phyloP scores from a whole-genome alignment of 92 coral and sea anemone species.

The Paragorgia papillata region DNA sequence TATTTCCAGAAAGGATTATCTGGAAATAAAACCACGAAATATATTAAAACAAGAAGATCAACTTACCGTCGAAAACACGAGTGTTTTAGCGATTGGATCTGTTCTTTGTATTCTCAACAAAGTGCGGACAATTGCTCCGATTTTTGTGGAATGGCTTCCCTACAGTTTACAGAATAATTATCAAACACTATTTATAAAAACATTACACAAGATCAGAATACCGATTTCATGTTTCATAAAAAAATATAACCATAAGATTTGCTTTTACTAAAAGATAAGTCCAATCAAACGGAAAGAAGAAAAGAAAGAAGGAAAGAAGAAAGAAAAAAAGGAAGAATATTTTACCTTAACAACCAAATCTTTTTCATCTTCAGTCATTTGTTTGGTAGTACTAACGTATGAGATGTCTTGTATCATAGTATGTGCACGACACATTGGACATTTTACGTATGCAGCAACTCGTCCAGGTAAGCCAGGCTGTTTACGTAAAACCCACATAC shows the following conservation, averaged over 20 bases:
- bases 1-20: too few species aligned
- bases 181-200: background rate
- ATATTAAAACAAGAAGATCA: background rate
- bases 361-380: slow-evolving; percentile 56
- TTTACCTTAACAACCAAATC: slow-evolving; percentile 76
- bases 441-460: slow-evolving; percentile 77
- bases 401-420: slow-evolving; percentile 89
- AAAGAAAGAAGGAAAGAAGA: background rate
- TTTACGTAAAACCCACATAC: slow-evolving; percentile 92
- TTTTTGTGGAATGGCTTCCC: slow-evolving; percentile 95
- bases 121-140: slow-evolving; percentile 92
- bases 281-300: background rate
- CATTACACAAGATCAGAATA: background rate
- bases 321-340: background rate
- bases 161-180: slow-evolving; percentile 13
- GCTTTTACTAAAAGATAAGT: too few species aligned
- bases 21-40: too few species aligned
- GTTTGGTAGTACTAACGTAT: slow-evolving; percentile 78
- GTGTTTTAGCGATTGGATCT: slow-evolving; percentile 77
- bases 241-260: too few species aligned
- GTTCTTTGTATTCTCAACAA: slow-evolving; percentile 62
- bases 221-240: too few species aligned
- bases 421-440: slow-evolving; percentile 92
- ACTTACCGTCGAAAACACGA: slow-evolving; percentile 91
- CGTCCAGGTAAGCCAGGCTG: slow-evolving; percentile 86